phyloP scores from a whole-genome alignment of 2,113 vertebrate genomes.

The Odocoileus virginianus region DNA sequence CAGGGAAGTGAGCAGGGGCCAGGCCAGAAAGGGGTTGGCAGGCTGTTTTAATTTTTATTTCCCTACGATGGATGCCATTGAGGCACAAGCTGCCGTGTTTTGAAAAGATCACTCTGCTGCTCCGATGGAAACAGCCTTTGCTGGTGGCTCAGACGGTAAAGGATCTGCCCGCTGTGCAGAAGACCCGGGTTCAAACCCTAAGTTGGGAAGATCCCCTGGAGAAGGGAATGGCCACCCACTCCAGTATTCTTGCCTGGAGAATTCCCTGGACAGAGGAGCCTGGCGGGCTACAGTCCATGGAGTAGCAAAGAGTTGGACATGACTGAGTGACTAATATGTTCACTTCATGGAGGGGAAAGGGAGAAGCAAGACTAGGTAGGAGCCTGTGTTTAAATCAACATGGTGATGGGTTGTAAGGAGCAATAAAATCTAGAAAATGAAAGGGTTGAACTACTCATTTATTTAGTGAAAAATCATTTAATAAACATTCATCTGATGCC shows the following conservation, averaged over 20 bases:
- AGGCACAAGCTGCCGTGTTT: neutral
- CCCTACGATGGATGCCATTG: neutral
- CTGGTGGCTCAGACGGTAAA: neutral
- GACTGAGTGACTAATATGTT: neutral
- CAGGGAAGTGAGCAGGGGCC: neutral
- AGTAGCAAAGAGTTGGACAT: neutral
- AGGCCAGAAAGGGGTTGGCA: rapidly evolving
- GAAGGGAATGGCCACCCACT: neutral
- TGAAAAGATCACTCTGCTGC: neutral
- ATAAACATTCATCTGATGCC: neutral
- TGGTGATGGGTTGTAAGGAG: neutral
- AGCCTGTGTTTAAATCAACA: neutral
- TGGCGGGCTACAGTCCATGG: neutral
- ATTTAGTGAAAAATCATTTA: neutral
- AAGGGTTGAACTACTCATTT: neutral
- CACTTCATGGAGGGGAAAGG: neutral
- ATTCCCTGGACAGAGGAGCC: neutral
- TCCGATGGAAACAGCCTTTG: neutral
- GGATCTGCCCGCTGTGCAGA: neutral
- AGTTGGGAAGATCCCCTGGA: neutral
- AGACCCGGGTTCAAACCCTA: neutral
- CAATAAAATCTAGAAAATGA: neutral
- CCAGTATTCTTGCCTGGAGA: neutral
- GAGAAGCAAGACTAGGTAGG: neutral
- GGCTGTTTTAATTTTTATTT: neutral